phyloP scores from a whole-genome alignment of 2,888 invertebrate genomes.

The Epistrophella euchroma region DNA sequence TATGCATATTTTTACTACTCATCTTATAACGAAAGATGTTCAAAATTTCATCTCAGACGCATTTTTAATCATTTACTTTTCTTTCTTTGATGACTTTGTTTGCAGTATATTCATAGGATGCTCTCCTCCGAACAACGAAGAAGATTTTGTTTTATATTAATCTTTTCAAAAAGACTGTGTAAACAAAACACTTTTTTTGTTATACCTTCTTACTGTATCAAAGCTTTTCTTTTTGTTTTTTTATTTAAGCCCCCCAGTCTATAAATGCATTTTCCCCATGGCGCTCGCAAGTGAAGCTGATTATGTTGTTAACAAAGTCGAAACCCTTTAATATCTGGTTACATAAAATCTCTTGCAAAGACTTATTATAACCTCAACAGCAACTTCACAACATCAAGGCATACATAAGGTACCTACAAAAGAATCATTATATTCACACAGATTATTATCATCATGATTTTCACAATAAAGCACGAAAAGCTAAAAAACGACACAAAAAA shows the following conservation, averaged over 20 bases:
- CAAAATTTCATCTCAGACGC: background rate
- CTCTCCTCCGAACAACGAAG: background rate
- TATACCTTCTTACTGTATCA: constrained; percentile 4
- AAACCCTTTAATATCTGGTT: constrained; percentile 52
- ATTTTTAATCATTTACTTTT: constrained; percentile 9
- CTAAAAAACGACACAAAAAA: background rate
- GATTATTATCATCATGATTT: constrained; percentile 45
- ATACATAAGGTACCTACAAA: background rate
- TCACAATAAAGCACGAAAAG: constrained; percentile 25
- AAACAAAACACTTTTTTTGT: constrained; percentile 13
- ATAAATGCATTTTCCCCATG: constrained; percentile 14
- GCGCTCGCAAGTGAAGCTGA: background rate
- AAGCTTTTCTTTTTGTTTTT: background rate
- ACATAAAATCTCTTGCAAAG: constrained; percentile 39
- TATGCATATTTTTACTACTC: too few species aligned
- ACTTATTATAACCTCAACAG: constrained; percentile 36
- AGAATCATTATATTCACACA: constrained; percentile 44
- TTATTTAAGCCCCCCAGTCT: constrained; percentile 11
- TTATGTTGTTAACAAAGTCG: constrained; percentile 44
- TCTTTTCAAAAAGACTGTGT: constrained; percentile 11
- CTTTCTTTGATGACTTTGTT: background rate
- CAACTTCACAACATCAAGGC: constrained; percentile 21
- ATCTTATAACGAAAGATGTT: background rate
- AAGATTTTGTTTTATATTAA: background rate
- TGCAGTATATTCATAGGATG: background rate